These are phyloP conservation scores for Xenopus petersii DNA, from an alignment of 2,797 vertebrate genomes.

Conservation along the genomic window DNA sequence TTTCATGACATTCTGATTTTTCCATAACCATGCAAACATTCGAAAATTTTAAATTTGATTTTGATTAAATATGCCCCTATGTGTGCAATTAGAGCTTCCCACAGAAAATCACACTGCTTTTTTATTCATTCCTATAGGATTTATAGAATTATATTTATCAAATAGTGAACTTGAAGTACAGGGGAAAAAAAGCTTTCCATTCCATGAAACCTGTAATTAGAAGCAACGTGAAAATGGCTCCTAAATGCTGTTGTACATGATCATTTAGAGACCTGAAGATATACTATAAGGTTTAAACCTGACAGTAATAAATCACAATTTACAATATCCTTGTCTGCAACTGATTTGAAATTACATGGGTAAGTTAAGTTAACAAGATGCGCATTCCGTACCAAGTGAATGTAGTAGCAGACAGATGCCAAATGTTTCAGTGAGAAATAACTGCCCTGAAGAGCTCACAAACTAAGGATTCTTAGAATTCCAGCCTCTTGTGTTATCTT, in stretches of 20 bases:
- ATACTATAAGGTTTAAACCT: background rate
- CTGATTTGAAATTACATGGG: background rate
- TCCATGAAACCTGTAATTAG: constrained; percentile 3
- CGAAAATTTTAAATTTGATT: too few species aligned
- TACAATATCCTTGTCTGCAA: background rate
- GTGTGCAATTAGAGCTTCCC: too few species aligned
- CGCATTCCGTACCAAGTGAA: constrained; percentile 2
- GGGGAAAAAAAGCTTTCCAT: background rate
- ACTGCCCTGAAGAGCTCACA: constrained; percentile 9
- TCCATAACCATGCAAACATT: too few species aligned
- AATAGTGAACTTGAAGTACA: background rate
- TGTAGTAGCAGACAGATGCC: constrained; percentile 2
- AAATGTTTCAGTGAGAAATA: background rate
- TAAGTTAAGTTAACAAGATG: background rate
- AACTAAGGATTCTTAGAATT: background rate
- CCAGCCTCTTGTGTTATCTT: background rate
- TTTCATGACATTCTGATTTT: too few species aligned
- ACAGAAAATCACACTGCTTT: too few species aligned
- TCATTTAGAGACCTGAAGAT: background rate
- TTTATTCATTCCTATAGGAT: too few species aligned
- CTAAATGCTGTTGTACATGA: constrained; percentile 5
- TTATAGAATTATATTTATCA: too few species aligned
- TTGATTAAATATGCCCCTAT: too few species aligned
- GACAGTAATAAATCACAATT: constrained; percentile 6
- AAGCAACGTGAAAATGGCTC: background rate